Conservation (phyloP, 1,140 invertebrate species). For the Pteromalus puparum region DNA sequence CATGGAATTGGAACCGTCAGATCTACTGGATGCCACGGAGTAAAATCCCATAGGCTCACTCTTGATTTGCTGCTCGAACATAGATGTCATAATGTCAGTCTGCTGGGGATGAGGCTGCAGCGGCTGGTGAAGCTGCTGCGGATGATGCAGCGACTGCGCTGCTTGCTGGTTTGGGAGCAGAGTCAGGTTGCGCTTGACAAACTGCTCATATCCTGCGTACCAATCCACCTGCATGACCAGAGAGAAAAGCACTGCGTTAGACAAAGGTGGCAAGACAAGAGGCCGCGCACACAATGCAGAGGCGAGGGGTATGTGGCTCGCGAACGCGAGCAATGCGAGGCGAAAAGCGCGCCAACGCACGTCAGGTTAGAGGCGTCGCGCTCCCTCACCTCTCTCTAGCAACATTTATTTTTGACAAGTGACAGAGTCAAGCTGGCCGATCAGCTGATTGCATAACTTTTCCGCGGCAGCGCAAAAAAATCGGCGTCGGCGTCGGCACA, state of each 20-base stretch:
- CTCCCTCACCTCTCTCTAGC: conserved; percentile 52
- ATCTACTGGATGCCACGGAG: conserved; percentile 73
- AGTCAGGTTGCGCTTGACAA: conserved; percentile 77
- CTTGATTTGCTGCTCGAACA: conserved; percentile 83
- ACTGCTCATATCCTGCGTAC: conserved; percentile 76
- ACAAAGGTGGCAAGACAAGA: background rate
- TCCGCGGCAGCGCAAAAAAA: conserved; percentile 57
- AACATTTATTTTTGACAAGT: conserved; percentile 74
- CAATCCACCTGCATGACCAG: conserved; percentile 71
- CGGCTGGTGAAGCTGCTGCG: conserved; percentile 55
- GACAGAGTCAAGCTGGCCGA: conserved; percentile 65
- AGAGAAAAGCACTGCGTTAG: background rate
- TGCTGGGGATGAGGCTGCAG: conserved; percentile 51
- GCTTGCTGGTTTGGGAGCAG: conserved; percentile 74
- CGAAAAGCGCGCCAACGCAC: conserved; percentile 51
- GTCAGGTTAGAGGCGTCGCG: conserved; percentile 60
- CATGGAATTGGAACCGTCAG: conserved; percentile 73
- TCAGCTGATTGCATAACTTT: conserved; percentile 77
- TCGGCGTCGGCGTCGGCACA: conserved; percentile 23
- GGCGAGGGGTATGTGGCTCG: conserved; percentile 2
- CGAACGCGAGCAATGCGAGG: background rate
- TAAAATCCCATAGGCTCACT: conserved; percentile 81
- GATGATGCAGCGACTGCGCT: conserved; percentile 55
- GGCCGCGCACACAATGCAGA: background rate
- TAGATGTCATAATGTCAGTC: conserved; percentile 72